Base-by-base conservation (phyloP, 2,888 invertebrate species). In the Protodeltote pygarga region DNA sequence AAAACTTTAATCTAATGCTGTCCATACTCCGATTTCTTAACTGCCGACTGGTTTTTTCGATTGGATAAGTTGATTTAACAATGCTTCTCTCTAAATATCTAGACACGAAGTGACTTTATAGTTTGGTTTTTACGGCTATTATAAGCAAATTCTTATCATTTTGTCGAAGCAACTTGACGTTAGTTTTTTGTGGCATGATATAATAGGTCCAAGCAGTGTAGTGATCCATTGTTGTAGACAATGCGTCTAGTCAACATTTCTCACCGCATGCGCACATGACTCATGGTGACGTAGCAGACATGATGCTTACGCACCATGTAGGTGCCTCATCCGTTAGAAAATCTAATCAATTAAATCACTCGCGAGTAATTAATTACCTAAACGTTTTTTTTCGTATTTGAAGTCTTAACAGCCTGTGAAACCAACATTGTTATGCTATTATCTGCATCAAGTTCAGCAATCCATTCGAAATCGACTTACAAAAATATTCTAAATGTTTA, bases 161-260 rank as follows among this genome's bases (percentile, higher is more conserved):
- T 66, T 58, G 60, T 54, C 65, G 55, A 75, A 75, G 66, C 72
- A 73, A 79, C 71, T 79, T 68, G 69, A 73, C 71, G 71, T 68
- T 65, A 57, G 58, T 77, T 87, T 87, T 85, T 89, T 88, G 77
- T 79, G 63, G 68, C 48, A 84, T 85, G 82, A 86, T 85, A 86
- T 88, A 89, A 90, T 89, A 85, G 79, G 83, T 85, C 85, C 82
- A 83, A 83, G 77, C 76, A 75, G 66, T 78, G 73, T 80, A 73
- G 75, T 85, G 82, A 84, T 83, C 83, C 83, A 87, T 89, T 90
- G 86, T 86, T 86, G 83, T 85, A 87, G 85, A 90, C 87, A 85
- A 86, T 85, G 78, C 80, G 89, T 89, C 88, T 89, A 82, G 83
- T 77, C 79, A 77, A 85, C 70, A 79, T 79, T 84, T 86, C 87